Percentiles rank a stretch among this genome's conserved stretches.
Conservation (phyloP, 2,797 vertebrate species). For the Pipistrellus pipistrellus region DNA sequence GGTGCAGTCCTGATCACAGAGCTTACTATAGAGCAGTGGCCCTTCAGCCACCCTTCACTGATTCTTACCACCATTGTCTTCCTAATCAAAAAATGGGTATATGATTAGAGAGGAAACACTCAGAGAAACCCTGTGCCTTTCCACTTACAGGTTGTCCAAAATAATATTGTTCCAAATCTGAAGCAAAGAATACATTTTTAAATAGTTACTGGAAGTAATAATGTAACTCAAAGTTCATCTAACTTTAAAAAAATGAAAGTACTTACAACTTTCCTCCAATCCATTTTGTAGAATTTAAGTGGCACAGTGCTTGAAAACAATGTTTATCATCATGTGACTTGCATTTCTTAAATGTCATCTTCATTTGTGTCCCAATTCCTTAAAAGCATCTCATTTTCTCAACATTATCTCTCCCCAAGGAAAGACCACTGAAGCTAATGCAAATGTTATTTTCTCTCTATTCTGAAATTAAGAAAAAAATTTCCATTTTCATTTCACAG, state of each 20-base stretch:
- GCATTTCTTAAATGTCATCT: constrained; percentile 38
- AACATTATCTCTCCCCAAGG: not conserved
- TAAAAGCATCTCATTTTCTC: constrained; percentile 59
- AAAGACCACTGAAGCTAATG: not conserved
- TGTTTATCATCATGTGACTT: not conserved
- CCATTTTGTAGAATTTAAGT: constrained; percentile 28
- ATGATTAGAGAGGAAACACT: constrained; percentile 25
- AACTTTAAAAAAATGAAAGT: not conserved
- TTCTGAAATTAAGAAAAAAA: constrained; percentile 43
- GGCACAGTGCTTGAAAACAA: not conserved
- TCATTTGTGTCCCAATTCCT: not conserved
- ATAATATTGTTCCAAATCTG: not conserved
- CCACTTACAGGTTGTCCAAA: constrained; percentile 4
- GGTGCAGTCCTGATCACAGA: too few species aligned
- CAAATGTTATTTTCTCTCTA: not conserved
- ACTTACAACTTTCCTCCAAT: constrained; percentile 29
- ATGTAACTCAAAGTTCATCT: not conserved
- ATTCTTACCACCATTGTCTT: not conserved
- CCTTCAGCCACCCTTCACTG: not conserved
- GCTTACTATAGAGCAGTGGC: not conserved
- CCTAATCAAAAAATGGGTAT: not conserved
- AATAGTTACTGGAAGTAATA: constrained; percentile 19
- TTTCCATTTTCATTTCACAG: constrained; percentile 24
- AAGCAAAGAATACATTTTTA: constrained; percentile 13
- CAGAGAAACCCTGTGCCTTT: not conserved